Evolutionary conservation across 2,113 vertebrate genomes (phyloP).

Genomic region (Chunga burmeisteri): DNA sequence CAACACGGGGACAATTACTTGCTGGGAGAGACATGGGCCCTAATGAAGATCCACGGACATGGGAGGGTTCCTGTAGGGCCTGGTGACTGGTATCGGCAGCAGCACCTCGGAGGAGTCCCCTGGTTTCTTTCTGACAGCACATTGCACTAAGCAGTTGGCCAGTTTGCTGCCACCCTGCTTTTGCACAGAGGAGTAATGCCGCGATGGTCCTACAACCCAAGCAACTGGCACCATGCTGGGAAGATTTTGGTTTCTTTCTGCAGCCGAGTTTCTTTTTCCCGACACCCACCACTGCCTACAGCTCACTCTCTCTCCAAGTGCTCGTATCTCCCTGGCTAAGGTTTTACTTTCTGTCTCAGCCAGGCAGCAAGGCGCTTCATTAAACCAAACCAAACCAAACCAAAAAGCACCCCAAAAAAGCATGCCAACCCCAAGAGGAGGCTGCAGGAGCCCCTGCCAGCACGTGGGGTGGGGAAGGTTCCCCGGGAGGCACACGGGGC

Average conservation of each 20-base stretch:
- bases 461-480: background rate
- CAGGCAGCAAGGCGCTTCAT: background rate
- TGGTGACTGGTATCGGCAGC: background rate
- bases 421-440: background rate
- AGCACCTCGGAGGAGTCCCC: fast-evolving
- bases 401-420: background rate
- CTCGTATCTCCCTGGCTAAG: fast-evolving
- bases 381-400: background rate
- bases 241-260: background rate
- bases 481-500: fast-evolving
- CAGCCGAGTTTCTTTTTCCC: background rate
- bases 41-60: background rate
- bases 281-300: too few species aligned
- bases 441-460: background rate
- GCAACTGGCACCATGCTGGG: fast-evolving
- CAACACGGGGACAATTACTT: too few species aligned
- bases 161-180: background rate
- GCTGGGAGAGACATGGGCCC: background rate
- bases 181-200: background rate
- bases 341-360: background rate
- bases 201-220: background rate
- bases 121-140: background rate
- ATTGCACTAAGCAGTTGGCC: background rate
- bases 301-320: fast-evolving
- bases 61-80: background rate